Conservation (phyloP, 2,113 vertebrate species). For the Archilochus colubris region DNA sequence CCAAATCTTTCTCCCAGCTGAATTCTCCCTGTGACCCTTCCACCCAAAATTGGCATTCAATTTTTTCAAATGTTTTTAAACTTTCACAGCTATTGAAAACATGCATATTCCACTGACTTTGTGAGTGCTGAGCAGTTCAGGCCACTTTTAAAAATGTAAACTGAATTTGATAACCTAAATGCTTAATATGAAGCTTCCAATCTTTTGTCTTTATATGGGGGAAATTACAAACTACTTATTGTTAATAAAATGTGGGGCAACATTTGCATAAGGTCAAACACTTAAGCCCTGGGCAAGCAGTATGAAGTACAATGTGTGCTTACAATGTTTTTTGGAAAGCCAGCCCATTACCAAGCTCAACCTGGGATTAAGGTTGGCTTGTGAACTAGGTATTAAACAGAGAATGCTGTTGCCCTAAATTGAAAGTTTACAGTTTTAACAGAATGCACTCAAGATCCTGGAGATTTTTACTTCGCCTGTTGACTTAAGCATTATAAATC, state of each 20-base stretch:
- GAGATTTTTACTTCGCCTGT: conserved; percentile 74
- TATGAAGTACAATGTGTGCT: not conserved
- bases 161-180: not conserved
- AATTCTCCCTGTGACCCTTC: not conserved
- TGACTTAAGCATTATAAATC: conserved; percentile 77
- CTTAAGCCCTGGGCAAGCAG: not conserved
- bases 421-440: conserved; percentile 72
- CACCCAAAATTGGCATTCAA: not conserved
- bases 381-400: conserved; percentile 48
- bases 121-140: not conserved
- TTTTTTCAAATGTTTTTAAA: not conserved
- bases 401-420: conserved; percentile 72
- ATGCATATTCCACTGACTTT: not conserved
- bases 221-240: not conserved
- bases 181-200: not conserved
- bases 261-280: not conserved
- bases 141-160: not conserved
- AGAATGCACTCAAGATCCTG: conserved; percentile 65
- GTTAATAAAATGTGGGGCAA: not conserved
- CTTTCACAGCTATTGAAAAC: not conserved
- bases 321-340: not conserved
- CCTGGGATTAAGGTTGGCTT: conserved; percentile 27
- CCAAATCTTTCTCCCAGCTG: not conserved
- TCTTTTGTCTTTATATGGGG: not conserved
- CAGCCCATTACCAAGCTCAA: conserved; percentile 37